Evolutionary conservation across 2,888 invertebrate species (phyloP).

Genomic region (Drosophila eohydei): DNA sequence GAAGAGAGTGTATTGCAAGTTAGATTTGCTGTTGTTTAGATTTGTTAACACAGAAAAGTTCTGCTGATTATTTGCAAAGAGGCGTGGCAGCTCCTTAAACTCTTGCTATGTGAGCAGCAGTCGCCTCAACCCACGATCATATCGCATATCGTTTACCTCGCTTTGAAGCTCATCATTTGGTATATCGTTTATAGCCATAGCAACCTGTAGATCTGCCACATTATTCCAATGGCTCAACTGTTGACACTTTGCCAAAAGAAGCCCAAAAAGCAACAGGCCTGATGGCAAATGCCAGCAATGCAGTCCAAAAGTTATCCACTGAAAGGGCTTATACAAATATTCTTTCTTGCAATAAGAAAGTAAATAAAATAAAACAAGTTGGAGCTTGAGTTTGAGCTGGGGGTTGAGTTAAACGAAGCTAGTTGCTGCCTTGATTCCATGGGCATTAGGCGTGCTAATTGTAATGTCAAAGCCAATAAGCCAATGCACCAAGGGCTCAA

Average conservation of each 20-base stretch:
- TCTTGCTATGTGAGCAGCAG: too few relatives aligned
- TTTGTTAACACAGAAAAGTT: background rate
- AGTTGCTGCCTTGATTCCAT: background rate
- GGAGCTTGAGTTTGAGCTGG: too few relatives aligned
- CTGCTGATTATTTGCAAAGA: too few relatives aligned
- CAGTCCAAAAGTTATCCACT: background rate
- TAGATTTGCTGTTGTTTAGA: background rate
- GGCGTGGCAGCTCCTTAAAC: too few relatives aligned
- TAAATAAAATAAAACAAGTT: background rate
- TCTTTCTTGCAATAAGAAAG: background rate
- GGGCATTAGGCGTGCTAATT: constrained; percentile 16
- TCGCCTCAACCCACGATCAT: too few relatives aligned
- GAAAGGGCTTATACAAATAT: background rate
- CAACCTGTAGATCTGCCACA: background rate
- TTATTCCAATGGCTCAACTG: background rate
- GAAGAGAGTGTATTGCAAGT: constrained; percentile 18
- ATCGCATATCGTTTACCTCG: too few relatives aligned
- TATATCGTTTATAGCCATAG: background rate
- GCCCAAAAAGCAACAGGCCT: background rate
- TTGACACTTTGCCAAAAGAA: background rate
- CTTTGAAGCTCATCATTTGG: too few relatives aligned
- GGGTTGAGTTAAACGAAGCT: background rate
- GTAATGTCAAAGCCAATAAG: constrained; percentile 5
- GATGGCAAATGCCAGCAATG: background rate
- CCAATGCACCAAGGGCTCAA: constrained; percentile 1